Evolutionary conservation across 2,113 vertebrate species (phyloP), one percentile per base, ranked within the genome.

Genomic region (Pithys albifrons): DNA sequence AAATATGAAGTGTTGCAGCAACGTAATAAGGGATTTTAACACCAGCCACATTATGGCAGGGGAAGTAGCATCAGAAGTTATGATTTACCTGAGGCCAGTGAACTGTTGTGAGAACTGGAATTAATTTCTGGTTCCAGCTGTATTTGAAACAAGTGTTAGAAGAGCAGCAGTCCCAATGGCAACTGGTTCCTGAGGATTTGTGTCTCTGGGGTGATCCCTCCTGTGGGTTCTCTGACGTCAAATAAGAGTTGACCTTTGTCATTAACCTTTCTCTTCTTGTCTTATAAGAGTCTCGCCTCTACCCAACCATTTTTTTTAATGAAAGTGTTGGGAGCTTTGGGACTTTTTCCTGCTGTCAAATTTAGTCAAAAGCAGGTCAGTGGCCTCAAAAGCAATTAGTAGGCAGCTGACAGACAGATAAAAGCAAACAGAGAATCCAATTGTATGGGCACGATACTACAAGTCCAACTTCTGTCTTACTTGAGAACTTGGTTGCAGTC

Each of bases 1-100:
- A 88, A 89, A 92, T 91, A 72, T 45, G 84, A 95, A 84, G 84
- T 81, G 80, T 96, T 94, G 88, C 92, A 91, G 93, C 93, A 93
- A n/a, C 2, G 0, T 87, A 80, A 93, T 83, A 59, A 83, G 80
- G 77, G 88, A 87, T 71, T 92, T 88, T 59, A 95, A 78, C 75
- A 25, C 37, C 39, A 78, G 86, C 91, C 69, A 48, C 7, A 2
- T 64, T 94, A 67, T 51, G 51, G 81, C 76, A 82, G 72, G 93
- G 96, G 91, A 92, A 95, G 85, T 57, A 71, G 69, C 83, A 84
- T 95, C 83, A 95, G 67, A 93, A 91, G 33, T 85, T 83, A 39
- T 7, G 54, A 94, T 85, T 94, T 93, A 85, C 75, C 70, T 73
- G 35, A 87, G 72, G 90, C 89, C 57, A 71, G 27, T 55, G 72